phyloP scores from a whole-genome alignment of 2,797 vertebrate species.

The Aphelocoma californica region DNA sequence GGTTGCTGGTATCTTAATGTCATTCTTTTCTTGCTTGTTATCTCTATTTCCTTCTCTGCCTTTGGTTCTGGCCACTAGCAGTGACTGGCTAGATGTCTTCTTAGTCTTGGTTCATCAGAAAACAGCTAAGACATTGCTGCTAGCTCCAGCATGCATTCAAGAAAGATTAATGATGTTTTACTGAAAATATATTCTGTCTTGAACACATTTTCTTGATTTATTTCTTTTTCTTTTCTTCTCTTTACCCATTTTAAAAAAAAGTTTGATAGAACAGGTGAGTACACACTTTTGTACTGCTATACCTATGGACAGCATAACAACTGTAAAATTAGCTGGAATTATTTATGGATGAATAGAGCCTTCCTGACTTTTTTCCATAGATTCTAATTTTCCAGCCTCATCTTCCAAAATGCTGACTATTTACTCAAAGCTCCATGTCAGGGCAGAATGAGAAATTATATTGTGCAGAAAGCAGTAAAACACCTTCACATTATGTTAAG shows the following conservation, averaged over 20 bases:
- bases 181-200: conserved; percentile 40
- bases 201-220: conserved; percentile 42
- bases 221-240: neutral
- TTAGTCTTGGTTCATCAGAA: conserved; percentile 54
- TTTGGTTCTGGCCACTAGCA: conserved; percentile 8
- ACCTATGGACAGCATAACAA: neutral
- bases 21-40: neutral
- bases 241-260: neutral
- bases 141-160: conserved; percentile 65
- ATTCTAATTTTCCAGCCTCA: neutral
- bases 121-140: conserved; percentile 60
- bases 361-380: neutral
- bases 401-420: conserved; percentile 15
- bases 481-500: conserved; percentile 46
- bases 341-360: neutral
- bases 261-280: neutral
- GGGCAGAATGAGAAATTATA: conserved; percentile 37
- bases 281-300: conserved; percentile 1
- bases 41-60: neutral
- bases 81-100: neutral
- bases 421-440: conserved; percentile 11
- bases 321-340: neutral
- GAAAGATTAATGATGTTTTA: conserved; percentile 63
- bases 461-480: conserved; percentile 57
- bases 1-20: neutral